Evolutionary conservation across 2,113 vertebrate species (phyloP).

Genomic region (Bambusicola thoracicus): DNA sequence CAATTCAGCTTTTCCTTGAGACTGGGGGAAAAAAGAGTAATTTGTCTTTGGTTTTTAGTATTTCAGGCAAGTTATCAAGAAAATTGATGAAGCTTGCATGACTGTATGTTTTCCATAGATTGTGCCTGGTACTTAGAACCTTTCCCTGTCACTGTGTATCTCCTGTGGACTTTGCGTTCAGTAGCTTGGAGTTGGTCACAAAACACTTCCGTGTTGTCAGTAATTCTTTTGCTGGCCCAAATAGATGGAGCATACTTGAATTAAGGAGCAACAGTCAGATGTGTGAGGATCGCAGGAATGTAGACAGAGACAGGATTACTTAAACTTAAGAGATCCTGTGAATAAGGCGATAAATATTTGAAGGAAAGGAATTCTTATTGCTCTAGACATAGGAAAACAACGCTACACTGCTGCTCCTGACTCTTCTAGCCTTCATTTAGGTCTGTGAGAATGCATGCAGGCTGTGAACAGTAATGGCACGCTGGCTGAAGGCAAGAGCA

Average conservation of each 20-base stretch:
- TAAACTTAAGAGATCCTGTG: neutral
- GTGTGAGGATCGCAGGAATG: neutral
- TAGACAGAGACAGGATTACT: neutral
- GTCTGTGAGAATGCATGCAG: neutral
- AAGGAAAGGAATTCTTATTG: neutral
- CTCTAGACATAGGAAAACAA: neutral
- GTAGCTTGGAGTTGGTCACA: neutral
- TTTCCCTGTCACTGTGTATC: neutral
- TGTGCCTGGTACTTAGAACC: neutral
- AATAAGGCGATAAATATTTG: neutral
- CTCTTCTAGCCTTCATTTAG: neutral
- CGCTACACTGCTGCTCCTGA: neutral
- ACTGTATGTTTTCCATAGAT: neutral
- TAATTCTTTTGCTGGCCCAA: neutral
- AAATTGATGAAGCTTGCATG: neutral
- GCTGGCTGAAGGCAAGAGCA: fast-evolving
- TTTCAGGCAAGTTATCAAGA: neutral
- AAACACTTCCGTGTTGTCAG: neutral
- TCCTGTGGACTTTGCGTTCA: neutral
- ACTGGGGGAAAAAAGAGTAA: neutral
- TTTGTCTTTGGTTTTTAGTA: neutral
- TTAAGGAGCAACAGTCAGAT: neutral
- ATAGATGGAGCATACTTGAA: neutral
- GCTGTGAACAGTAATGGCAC: neutral
- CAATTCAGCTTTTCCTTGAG: neutral